Evolutionary conservation across 2,797 vertebrate species (phyloP).

Genomic region (Hyperoplus immaculatus): DNA sequence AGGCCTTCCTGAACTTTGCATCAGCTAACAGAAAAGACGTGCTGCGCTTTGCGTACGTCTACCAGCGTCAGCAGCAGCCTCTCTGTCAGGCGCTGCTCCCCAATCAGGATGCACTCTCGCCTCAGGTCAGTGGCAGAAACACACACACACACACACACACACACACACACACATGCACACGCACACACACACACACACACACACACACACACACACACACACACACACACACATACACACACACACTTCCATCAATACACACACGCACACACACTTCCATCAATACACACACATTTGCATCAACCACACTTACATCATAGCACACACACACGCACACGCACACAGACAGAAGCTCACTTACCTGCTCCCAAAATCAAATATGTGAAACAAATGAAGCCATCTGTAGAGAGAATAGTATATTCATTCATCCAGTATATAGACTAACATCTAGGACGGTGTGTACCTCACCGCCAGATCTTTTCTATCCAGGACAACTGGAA

Average conservation of each 20-base stretch:
- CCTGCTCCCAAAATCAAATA: neutral
- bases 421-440: neutral
- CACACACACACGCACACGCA: neutral
- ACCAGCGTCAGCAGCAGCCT: constrained; percentile 89
- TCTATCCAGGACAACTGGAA: constrained; percentile 8
- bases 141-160: neutral
- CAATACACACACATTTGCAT: neutral
- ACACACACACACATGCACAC: neutral
- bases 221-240: neutral
- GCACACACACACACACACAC: neutral
- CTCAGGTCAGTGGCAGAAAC: constrained; percentile 77
- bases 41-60: constrained; percentile 92
- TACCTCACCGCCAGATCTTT: constrained; percentile 1
- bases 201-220: neutral
- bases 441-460: constrained; percentile 19
- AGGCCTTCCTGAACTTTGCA: constrained; percentile 93
- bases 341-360: neutral
- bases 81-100: constrained; percentile 88
- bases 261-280: neutral
- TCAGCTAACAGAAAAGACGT: constrained; percentile 91
- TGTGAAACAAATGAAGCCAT: neutral
- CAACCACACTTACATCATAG: neutral
- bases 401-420: neutral
- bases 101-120: constrained; percentile 75
- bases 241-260: neutral